phyloP scores from a whole-genome alignment of 2,797 vertebrate species.

The Gobio occitaniae region DNA sequence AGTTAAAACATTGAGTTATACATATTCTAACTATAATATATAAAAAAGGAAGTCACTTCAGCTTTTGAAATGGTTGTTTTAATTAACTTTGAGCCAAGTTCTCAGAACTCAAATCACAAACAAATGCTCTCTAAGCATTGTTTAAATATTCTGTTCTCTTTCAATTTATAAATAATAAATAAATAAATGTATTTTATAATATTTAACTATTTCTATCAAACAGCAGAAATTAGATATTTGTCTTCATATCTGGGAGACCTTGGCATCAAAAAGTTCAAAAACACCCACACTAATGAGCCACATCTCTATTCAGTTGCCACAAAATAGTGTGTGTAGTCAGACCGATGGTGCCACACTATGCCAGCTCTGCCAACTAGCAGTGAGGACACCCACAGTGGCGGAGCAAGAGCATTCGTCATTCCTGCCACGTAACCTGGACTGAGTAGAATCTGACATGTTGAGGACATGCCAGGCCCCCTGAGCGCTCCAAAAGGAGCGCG shows the following conservation, averaged over 20 bases:
- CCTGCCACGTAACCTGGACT: conserved; percentile 64
- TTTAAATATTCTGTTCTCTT: too few relatives aligned
- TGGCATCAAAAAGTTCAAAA: not conserved
- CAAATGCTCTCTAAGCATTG: too few relatives aligned
- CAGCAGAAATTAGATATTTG: not conserved
- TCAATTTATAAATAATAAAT: not conserved
- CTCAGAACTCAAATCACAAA: too few relatives aligned
- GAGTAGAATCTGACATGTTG: conserved; percentile 63
- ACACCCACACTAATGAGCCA: not conserved
- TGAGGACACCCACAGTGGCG: conserved; percentile 55
- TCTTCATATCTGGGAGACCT: not conserved
- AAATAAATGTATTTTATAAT: not conserved
- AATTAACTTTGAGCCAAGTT: too few relatives aligned
- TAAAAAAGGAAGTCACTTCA: too few relatives aligned
- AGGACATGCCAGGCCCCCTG: conserved; percentile 56
- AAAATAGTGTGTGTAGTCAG: conserved; percentile 58
- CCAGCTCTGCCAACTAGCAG: conserved; percentile 28
- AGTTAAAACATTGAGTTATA: too few relatives aligned
- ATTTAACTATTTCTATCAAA: not conserved
- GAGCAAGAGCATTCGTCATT: conserved; percentile 66
- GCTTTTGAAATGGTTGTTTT: too few relatives aligned
- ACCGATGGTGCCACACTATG: conserved; percentile 43
- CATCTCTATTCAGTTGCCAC: conserved; percentile 9
- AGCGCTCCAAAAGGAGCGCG: conserved; percentile 69
- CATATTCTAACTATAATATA: too few relatives aligned